Base-by-base conservation (phyloP, 2,888 invertebrate genomes). In the Catocala fraxini region DNA sequence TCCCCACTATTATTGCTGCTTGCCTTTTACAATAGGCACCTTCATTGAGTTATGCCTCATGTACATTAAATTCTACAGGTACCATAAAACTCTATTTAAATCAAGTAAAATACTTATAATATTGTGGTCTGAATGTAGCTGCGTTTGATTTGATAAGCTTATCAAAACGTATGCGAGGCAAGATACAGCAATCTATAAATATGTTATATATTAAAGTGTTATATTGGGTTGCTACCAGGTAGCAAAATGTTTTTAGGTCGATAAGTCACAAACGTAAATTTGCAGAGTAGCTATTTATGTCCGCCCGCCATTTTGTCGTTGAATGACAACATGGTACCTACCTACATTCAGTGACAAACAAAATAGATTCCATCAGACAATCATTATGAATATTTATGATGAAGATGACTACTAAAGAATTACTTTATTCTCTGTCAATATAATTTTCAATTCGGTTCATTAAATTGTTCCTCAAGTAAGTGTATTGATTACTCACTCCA, bases 281-380 rank as follows among this genome's bases (percentile, higher is more conserved):
- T 86, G 81, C 83, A 81, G 82, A 80, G 82, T 83, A 80, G 83
- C 88, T 91, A 89, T 89, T 90, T 89, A 85, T 83, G 83, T 83
- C 77, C 83, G 84, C 75, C 91, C 89, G 92, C 92, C 92, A 92
- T 92, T 89, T 92, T 93, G 92, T 90, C 83, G 85, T 87, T 81
- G 80, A 86, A 85, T 90, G 88, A 90, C 85, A 86, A 89, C 90
- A 89, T 89, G 69, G 70, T 76, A 77, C 15, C 43, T 76, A 77
- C 15, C 43, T 55, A 51, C 66, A 71, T 81, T 77, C 73, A 77
- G 70, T 74, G 68, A 71, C 69, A 71, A 72, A 57, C 70, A 62
- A 59, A 62, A 65, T 59, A 59, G 61, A 68, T 69, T 64, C 68
- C 58, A 75, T 64, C 58, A 70, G 56, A 59, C 63, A 64, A 66